These are phyloP conservation scores for Gryllus longicercus DNA, from an alignment of 2,888 invertebrate genomes.

Conservation along the genomic window DNA sequence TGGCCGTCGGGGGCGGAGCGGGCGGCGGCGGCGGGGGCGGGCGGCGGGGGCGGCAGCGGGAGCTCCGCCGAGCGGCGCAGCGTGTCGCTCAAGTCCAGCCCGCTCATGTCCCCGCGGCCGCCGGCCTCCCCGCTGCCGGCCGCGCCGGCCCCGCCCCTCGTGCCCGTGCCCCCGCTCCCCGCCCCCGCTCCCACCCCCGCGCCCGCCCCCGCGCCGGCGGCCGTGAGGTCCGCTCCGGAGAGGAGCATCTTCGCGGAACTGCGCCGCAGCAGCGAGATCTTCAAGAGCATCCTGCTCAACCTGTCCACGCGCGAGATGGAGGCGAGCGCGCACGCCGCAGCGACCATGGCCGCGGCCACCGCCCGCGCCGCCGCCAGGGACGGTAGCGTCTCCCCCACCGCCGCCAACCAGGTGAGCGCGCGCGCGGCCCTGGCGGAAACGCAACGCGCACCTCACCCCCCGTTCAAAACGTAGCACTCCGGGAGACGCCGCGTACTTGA, in stretches of 20 bases:
- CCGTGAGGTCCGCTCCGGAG: slow-evolving; percentile 39
- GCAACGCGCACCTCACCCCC: no score
- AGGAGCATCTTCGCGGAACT: slow-evolving; percentile 47
- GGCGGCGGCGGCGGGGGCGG: not conserved
- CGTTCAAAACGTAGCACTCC: no score
- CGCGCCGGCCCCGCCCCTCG: slow-evolving; percentile 37
- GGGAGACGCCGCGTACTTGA: no score
- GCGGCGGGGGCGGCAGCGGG: not conserved
- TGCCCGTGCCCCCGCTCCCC: slow-evolving; percentile 31
- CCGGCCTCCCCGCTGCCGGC: slow-evolving; percentile 35
- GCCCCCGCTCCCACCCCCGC: slow-evolving; percentile 38
- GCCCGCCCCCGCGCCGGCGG: slow-evolving; percentile 35
- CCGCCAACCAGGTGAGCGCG: not conserved
- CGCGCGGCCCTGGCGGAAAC: no score
- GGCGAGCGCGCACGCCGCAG: slow-evolving; percentile 32
- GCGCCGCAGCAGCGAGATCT: slow-evolving; percentile 47
- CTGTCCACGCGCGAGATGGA: slow-evolving; percentile 44
- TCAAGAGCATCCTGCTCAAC: slow-evolving; percentile 46
- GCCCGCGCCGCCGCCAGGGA: not conserved
- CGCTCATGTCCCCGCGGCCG: slow-evolving; percentile 40
- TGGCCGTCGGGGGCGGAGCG: slow-evolving; percentile 8
- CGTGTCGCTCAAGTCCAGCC: slow-evolving; percentile 45
- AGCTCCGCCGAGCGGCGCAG: slow-evolving; percentile 41
- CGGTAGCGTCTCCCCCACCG: not conserved
- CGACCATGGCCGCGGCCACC: slow-evolving; percentile 23